A percentile compares a stretch with the other conserved stretches of the same genome.
Conservation (phyloP, 1,140 invertebrate species). For the Probaryconus sp. region DNA sequence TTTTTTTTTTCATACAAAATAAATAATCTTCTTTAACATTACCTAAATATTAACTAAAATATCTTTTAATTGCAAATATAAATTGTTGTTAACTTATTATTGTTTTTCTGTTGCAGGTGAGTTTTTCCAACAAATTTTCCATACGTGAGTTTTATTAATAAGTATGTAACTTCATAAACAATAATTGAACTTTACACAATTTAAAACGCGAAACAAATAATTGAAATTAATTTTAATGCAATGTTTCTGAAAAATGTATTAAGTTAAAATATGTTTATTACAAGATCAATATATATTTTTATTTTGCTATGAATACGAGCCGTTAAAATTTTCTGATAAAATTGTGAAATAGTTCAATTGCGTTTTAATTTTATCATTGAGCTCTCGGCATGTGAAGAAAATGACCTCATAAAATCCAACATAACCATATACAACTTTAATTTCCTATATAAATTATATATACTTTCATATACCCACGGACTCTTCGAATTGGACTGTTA, state of each 20-base stretch:
- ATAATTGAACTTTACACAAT: conserved; percentile 15
- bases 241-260: no score
- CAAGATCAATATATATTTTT: no score
- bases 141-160: background rate
- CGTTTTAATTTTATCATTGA: conserved; percentile 16
- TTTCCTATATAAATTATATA: conserved; percentile 3
- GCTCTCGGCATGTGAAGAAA: conserved; percentile 4
- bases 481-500: no score
- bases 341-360: conserved; percentile 30
- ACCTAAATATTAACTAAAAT: no score
- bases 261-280: no score
- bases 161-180: background rate
- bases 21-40: background rate
- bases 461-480: no score
- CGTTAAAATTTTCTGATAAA: conserved; percentile 24
- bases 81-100: conserved; percentile 7
- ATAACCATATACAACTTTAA: conserved; percentile 9
- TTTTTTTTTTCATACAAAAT: no score
- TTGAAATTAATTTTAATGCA: no score
- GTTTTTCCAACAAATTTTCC: background rate
- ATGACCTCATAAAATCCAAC: conserved; percentile 23
- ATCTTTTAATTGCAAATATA: background rate
- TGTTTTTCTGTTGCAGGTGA: conserved; percentile 39
- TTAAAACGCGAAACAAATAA: conserved; percentile 26
- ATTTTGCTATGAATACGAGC: conserved; percentile 1